Base-by-base conservation (phyloP, 2,113 vertebrate genomes). In the Lipophrys pholis region DNA sequence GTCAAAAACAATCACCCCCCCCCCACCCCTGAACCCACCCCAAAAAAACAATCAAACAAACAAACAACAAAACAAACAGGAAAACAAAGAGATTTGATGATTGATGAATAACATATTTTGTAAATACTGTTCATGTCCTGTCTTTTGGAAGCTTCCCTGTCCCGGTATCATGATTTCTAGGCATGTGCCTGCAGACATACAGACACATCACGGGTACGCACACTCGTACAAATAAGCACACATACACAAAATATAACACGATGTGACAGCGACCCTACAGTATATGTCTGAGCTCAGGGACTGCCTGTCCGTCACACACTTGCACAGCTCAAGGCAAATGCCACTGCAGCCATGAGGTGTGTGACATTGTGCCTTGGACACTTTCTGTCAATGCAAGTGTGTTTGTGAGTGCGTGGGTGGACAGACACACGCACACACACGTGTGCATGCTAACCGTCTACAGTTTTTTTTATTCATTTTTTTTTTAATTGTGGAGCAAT, bases 241-340 rank as follows among this genome's bases (percentile, higher is more conserved):
- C 42, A 68, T 17, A 66, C 45, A 7, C 10, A 63, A 41, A 61
- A 52, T 68, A 42, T 93, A 93, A 94, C 89, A 54, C 12, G 64
- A 92, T 84, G 76, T 90, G 93, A 94, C 92, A 92, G 74, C 59
- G 70, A 91, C 89, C 91, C 87, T 92, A 93, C 89, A 92, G 90
- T 89, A 88, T 82, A 80, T 87, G 93, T 92, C 90, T 80, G 77
- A 85, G 72, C 73, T 36, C 68, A 79, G 84, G 82, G 83, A 82
- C 78, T 55, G 76, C 60, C 80, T 88, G 89, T 85, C 90, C 14
- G 16, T 88, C 86, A 92, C 83, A 88, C 49, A 78, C 70, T 69
- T 11, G 39, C 54, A 84, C 38, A 74, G 77, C 80, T 87, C 62
- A 80, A 69, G 86, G 89, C 82, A 57, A 87, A 64, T 30, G 11